Conservation (phyloP, 2,888 invertebrate genomes). For the Acanthosepion lycidas region DNA sequence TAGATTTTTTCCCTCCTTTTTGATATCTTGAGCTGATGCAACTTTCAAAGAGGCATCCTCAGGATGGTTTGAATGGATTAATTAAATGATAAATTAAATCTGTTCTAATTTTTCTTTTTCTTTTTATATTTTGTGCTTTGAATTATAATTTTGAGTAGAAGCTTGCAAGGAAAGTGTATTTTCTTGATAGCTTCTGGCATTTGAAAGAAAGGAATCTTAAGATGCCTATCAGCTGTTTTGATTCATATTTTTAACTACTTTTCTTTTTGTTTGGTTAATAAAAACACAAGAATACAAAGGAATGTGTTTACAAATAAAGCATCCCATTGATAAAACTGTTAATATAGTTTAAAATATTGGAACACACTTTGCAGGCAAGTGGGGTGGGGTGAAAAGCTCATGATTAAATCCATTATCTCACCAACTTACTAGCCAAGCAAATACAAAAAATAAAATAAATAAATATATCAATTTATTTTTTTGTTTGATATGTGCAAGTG, state of each 20-base stretch:
- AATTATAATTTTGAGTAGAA: conserved; percentile 21
- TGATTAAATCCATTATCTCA: too few species aligned
- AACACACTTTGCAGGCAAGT: too few species aligned
- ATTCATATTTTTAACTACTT: too few species aligned
- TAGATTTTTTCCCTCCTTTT: background rate
- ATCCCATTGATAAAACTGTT: background rate
- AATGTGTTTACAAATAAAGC: background rate
- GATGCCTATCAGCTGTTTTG: too few species aligned
- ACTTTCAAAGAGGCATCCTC: background rate
- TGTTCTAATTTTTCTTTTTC: too few species aligned
- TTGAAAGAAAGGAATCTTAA: background rate
- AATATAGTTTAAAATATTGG: background rate
- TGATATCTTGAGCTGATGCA: background rate
- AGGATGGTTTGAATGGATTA: background rate
- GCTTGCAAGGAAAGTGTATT: background rate
- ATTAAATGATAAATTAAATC: background rate
- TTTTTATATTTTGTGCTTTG: background rate
- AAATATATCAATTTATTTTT: too few species aligned
- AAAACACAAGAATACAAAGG: too few species aligned
- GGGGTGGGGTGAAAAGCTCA: too few species aligned
- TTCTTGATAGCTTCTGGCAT: conserved; percentile 33
- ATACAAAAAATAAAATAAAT: too few species aligned
- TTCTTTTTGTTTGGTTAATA: too few species aligned
- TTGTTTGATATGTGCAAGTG: too few species aligned
- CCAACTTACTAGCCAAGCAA: too few species aligned